Base-by-base conservation (phyloP, 2,888 invertebrate genomes). In the Abscondita cerata region DNA sequence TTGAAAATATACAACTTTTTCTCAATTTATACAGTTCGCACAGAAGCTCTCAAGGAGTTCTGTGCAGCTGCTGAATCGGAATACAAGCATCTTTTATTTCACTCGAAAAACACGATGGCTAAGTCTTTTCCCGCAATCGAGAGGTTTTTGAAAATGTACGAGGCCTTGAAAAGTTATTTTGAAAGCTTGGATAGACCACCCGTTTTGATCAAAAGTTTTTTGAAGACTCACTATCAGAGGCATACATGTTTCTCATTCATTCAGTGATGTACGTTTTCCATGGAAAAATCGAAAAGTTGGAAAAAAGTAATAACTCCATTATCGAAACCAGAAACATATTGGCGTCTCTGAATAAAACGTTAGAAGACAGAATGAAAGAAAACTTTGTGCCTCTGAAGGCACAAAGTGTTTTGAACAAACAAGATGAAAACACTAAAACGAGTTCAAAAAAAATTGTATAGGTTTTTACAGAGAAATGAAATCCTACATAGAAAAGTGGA, bases 1-100 rank as follows among this genome's bases (percentile, higher is more conserved):
- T 40, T 63, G 25, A 65, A 65, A 59, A 47, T 62, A 13, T 65
- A 59, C 36, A 40, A 48, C 40, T 51, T 48, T 52, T 65, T 65
- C 41, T 59, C 55, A 12, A 8, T 25, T 11, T 53, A 41, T 19
- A 58, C 65, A n/a, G 59, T 59, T 34, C 40, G 62, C 46, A 47
- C 34, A 40, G 47, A 48, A 15, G 36, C 48, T 16, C 52, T 62
- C 36, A 59, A 48, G 25, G 52, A 52, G 1, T 53, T 59, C 50
- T 59, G 44, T 52, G 55, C 54, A 40, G 47, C 40, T 46, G 33
- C 12, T 12, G 63, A 65, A 8, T 12, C 56, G 34, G 57, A 63
- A 41, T 65, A 25, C 48, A 18, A 33, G 18, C 46, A 58, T 20
- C 15, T 65, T 20, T 40, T 62, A 13, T 12, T 12, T n/a, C 59